phyloP scores from a whole-genome alignment of 2,888 invertebrate genomes.

The Agrenia bidenticulata region DNA sequence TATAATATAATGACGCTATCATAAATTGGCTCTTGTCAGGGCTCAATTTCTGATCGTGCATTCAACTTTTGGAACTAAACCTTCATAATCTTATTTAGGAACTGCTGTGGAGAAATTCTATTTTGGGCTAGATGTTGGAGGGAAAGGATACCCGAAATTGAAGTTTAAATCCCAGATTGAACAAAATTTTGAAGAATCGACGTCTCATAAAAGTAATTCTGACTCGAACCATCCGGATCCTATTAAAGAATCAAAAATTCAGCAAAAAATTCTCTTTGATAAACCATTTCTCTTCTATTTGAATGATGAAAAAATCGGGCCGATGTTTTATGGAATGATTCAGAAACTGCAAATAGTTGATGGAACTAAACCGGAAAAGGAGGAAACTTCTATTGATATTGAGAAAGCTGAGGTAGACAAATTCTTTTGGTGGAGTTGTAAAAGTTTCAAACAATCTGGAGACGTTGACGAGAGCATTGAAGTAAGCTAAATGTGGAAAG shows the following conservation, averaged over 20 bases:
- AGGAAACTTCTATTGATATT: not conserved
- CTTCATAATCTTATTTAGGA: slow-evolving; percentile 28
- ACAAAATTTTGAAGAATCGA: not conserved
- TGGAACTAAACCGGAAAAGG: not conserved
- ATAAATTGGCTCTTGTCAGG: too few species aligned
- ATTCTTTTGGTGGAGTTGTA: slow-evolving; percentile 37
- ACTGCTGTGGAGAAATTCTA: slow-evolving; percentile 37
- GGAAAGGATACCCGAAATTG: slow-evolving; percentile 13
- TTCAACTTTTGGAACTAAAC: too few species aligned
- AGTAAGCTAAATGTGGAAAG: too few species aligned
- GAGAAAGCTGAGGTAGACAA: slow-evolving; percentile 18
- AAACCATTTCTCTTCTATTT: slow-evolving; percentile 41
- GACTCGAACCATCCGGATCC: not conserved
- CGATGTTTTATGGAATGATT: slow-evolving; percentile 38
- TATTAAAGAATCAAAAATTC: not conserved
- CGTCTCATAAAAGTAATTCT: not conserved
- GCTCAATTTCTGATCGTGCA: too few species aligned
- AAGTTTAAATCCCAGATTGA: not conserved
- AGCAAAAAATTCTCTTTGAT: slow-evolving; percentile 17
- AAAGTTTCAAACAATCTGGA: slow-evolving; percentile 26
- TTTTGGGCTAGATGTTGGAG: slow-evolving; percentile 22
- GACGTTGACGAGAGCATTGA: not conserved
- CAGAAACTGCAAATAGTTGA: not conserved
- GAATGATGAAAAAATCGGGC: slow-evolving; percentile 34
- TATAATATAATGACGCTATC: too few species aligned